phyloP scores from a whole-genome alignment of 2,888 invertebrate genomes.

The Cantharis lateralis region DNA sequence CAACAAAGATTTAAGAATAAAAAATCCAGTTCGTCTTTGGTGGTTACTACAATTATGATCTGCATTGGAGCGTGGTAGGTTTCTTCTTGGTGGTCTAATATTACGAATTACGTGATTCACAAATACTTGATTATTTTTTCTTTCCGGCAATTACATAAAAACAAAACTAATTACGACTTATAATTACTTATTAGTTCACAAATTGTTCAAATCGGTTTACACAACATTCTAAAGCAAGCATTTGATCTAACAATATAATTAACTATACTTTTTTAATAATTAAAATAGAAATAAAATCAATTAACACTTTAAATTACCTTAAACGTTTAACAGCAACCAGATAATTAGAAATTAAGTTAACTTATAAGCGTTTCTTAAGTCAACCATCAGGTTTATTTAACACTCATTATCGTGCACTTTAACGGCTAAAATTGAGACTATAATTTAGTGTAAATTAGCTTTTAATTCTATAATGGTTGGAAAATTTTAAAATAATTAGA shows the following conservation, averaged over 20 bases:
- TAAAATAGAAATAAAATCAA: not conserved
- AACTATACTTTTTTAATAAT: not conserved
- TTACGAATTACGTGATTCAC: slow-evolving; percentile 4
- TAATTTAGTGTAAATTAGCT: not conserved
- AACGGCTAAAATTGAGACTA: not conserved
- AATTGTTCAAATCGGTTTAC: not conserved
- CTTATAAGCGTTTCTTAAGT: not conserved
- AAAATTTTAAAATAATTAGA: not conserved
- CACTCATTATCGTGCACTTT: not conserved
- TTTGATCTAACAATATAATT: not conserved
- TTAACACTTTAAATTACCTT: not conserved
- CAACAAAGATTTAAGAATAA: not conserved
- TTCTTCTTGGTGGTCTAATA: slow-evolving; percentile 1
- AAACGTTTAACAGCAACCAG: not conserved
- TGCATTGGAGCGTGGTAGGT: not conserved
- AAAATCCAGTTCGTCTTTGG: not conserved
- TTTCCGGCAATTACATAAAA: not conserved
- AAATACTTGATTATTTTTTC: not conserved
- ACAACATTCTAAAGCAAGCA: not conserved
- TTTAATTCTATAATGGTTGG: not conserved
- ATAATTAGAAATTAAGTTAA: not conserved
- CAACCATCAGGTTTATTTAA: not conserved
- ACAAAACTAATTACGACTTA: not conserved
- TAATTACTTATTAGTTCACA: not conserved
- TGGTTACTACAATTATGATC: not conserved